phyloP scores from a whole-genome alignment of 1,140 invertebrate species.

The Euwallacea similis region DNA sequence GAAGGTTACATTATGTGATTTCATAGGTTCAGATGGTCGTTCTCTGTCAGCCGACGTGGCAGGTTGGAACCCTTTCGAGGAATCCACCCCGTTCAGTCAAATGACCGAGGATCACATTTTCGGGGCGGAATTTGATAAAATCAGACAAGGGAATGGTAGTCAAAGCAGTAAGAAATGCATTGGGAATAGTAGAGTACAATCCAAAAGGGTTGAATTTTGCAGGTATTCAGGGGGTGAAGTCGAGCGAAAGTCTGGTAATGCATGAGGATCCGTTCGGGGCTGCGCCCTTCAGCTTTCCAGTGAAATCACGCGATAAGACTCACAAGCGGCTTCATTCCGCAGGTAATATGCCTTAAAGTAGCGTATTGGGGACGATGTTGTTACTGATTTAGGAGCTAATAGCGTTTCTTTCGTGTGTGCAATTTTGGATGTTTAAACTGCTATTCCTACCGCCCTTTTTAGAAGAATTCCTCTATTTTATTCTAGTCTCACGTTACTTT shows the following conservation, averaged over 20 bases:
- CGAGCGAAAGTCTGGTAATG: slow-evolving; percentile 75
- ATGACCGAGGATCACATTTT: slow-evolving; percentile 84
- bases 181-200: not conserved
- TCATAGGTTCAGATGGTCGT: slow-evolving; percentile 53
- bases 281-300: slow-evolving; percentile 76
- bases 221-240: slow-evolving; percentile 77
- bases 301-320: slow-evolving; percentile 45
- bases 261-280: slow-evolving; percentile 79
- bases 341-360: slow-evolving; percentile 49
- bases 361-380: not conserved
- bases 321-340: slow-evolving; percentile 49
- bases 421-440: no score
- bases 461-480: no score
- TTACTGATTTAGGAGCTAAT: not conserved
- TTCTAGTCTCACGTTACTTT: no score
- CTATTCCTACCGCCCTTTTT: no score
- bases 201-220: not conserved
- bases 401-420: no score
- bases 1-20: not conserved
- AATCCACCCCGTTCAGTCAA: slow-evolving; percentile 66
- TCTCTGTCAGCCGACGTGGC: slow-evolving; percentile 65
- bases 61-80: slow-evolving; percentile 83
- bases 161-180: slow-evolving; percentile 69
- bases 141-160: slow-evolving; percentile 65
- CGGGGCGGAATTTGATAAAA: slow-evolving; percentile 85